These are phyloP conservation scores for Cecropterus lyciades DNA, from an alignment of 1,140 invertebrate genomes.

Conservation along the genomic window DNA sequence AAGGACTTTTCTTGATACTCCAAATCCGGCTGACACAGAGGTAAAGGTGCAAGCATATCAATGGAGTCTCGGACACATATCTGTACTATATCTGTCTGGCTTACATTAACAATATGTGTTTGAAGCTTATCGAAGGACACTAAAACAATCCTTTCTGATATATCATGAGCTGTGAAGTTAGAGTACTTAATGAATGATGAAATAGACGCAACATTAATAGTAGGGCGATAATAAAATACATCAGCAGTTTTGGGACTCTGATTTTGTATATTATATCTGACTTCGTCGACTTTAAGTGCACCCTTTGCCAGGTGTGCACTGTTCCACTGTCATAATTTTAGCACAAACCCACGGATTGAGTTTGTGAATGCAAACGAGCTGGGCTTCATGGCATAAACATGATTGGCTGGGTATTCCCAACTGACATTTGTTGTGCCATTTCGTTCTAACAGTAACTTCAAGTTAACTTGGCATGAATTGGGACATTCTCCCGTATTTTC, in stretches of 20 bases:
- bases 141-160: conserved; percentile 90
- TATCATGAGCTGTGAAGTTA: conserved; percentile 80
- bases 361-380: conserved; percentile 87
- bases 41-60: conserved; percentile 67
- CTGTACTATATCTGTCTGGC: conserved; percentile 89
- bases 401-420: conserved; percentile 85
- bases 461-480: conserved; percentile 85
- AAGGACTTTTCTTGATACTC: conserved; percentile 88
- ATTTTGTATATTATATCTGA: conserved; percentile 74
- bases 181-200: conserved; percentile 74
- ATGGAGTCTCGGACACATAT: conserved; percentile 85
- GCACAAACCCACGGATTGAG: conserved; percentile 88
- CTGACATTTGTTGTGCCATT: conserved; percentile 82
- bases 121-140: conserved; percentile 90
- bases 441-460: conserved; percentile 86
- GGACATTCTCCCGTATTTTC: conserved; percentile 88
- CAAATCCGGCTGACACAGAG: conserved; percentile 89
- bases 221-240: conserved; percentile 71
- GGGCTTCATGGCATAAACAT: conserved; percentile 88
- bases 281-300: conserved; percentile 78
- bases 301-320: conserved; percentile 78
- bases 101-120: conserved; percentile 89
- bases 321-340: conserved; percentile 93
- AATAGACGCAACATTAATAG: conserved; percentile 68
- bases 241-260: conserved; percentile 71